Conservation (phyloP, 2,113 vertebrate species). For the Carettochelys insculpta region DNA sequence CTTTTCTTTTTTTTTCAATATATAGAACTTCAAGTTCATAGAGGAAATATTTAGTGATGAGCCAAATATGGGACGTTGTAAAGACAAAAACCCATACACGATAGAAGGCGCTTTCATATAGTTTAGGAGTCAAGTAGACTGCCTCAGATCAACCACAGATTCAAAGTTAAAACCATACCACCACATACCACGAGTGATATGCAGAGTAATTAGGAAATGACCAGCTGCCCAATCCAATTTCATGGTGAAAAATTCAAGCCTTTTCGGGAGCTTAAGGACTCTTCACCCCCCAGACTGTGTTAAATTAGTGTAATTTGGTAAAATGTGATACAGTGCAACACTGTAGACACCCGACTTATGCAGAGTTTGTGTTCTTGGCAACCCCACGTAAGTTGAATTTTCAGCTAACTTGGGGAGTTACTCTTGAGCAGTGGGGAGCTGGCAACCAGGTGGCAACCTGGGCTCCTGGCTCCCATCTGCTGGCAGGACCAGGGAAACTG, state of each 20-base stretch:
- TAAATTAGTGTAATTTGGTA: slow-evolving; percentile 26
- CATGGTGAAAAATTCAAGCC: slow-evolving; percentile 35
- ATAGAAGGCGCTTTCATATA: neutral
- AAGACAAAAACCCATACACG: neutral
- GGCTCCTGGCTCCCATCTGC: too few species aligned
- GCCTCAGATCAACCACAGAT: slow-evolving; percentile 14
- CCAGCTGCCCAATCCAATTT: slow-evolving; percentile 31
- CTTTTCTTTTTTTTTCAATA: neutral
- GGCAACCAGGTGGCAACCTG: too few species aligned
- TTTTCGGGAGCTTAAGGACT: slow-evolving; percentile 7
- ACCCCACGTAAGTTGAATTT: too few species aligned
- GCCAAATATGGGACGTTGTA: neutral
- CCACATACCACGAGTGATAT: slow-evolving; percentile 2
- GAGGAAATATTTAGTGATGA: accelerated
- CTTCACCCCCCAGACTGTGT: neutral
- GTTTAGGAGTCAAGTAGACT: neutral
- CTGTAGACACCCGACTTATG: too few species aligned
- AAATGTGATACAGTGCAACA: neutral
- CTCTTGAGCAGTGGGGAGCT: too few species aligned
- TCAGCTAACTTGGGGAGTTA: too few species aligned
- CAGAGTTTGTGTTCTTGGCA: too few species aligned
- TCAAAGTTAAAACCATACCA: slow-evolving; percentile 49
- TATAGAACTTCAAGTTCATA: too few species aligned
- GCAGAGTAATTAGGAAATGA: slow-evolving; percentile 32
- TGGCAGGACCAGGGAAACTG: too few species aligned